Evolutionary conservation across 2,797 vertebrate species (phyloP).

Genomic region (Acestrorhynchus altus): DNA sequence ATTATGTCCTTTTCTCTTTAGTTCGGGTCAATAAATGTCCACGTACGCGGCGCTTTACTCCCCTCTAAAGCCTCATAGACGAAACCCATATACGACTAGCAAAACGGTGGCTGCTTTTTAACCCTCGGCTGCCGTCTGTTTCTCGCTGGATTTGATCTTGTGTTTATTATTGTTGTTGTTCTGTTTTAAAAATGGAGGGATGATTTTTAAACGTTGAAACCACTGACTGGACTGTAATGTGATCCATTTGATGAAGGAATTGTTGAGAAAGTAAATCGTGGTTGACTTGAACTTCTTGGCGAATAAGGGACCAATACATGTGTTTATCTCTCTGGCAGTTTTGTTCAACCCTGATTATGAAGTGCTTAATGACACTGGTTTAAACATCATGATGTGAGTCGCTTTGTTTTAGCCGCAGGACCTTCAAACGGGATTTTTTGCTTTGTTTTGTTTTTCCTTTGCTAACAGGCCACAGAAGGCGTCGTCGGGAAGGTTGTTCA

Average conservation of each 20-base stretch:
- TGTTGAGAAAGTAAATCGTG: slow-evolving; percentile 56
- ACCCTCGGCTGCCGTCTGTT: background rate
- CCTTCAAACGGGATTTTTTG: background rate
- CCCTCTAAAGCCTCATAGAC: background rate
- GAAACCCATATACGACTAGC: background rate
- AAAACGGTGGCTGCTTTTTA: background rate
- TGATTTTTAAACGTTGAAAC: slow-evolving; percentile 61
- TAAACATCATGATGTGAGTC: slow-evolving; percentile 39
- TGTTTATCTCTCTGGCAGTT: slow-evolving; percentile 78
- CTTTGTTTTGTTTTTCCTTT: background rate
- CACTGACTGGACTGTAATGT: slow-evolving; percentile 62
- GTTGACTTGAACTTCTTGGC: slow-evolving; percentile 76
- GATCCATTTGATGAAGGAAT: slow-evolving; percentile 48
- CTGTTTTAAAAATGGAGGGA: slow-evolving; percentile 21
- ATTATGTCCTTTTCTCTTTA: slow-evolving; percentile 4
- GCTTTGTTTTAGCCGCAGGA: slow-evolving; percentile 16
- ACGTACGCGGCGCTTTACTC: slow-evolving; percentile 6
- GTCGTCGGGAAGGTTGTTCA: slow-evolving; percentile 31
- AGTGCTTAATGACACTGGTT: slow-evolving; percentile 55
- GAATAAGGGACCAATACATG: slow-evolving; percentile 92
- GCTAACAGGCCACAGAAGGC: slow-evolving; percentile 1
- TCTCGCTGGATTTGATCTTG: background rate
- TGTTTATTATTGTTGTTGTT: slow-evolving; percentile 1
- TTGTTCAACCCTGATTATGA: slow-evolving; percentile 60
- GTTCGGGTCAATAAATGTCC: slow-evolving; percentile 7